Conservation (phyloP, 2,888 invertebrate species). For the Deilephila elpenor region DNA sequence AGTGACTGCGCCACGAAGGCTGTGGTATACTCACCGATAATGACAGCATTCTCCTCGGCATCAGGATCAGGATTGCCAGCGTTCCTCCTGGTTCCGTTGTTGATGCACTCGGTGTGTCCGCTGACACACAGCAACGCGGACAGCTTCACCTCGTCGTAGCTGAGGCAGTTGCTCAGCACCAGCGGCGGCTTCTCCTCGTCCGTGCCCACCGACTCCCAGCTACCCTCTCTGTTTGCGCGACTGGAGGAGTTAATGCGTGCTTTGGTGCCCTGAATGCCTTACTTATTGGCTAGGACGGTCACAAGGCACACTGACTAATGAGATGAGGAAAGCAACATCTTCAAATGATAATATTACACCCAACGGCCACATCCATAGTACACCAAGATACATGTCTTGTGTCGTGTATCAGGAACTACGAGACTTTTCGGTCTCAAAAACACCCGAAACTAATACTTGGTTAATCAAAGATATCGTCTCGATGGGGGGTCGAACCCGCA, state of each 20-base stretch:
- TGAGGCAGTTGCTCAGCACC: conserved; percentile 81
- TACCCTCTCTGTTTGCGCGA: conserved; percentile 51
- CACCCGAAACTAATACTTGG: too few species aligned
- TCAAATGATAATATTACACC: too few species aligned
- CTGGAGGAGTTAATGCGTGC: not conserved
- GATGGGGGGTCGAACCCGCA: too few species aligned
- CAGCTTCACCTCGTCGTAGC: conserved; percentile 87
- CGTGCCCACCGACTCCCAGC: conserved; percentile 86
- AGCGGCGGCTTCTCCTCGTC: conserved; percentile 81
- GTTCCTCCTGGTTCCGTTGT: conserved; percentile 83
- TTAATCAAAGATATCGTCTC: too few species aligned
- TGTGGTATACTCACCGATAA: conserved; percentile 63
- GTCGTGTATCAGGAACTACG: too few species aligned
- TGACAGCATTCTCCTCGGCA: conserved; percentile 70
- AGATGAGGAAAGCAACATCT: too few species aligned
- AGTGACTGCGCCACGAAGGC: too few species aligned
- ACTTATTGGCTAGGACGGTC: too few species aligned
- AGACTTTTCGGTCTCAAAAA: too few species aligned
- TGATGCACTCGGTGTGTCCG: conserved; percentile 85
- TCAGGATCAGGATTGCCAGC: conserved; percentile 77
- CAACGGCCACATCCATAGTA: too few species aligned
- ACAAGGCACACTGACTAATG: too few species aligned
- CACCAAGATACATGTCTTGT: too few species aligned
- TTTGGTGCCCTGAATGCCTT: not conserved
- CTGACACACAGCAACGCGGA: conserved; percentile 85